Base-by-base conservation (phyloP, 23 tunicate genomes). In the Diplosoma virens region DNA sequence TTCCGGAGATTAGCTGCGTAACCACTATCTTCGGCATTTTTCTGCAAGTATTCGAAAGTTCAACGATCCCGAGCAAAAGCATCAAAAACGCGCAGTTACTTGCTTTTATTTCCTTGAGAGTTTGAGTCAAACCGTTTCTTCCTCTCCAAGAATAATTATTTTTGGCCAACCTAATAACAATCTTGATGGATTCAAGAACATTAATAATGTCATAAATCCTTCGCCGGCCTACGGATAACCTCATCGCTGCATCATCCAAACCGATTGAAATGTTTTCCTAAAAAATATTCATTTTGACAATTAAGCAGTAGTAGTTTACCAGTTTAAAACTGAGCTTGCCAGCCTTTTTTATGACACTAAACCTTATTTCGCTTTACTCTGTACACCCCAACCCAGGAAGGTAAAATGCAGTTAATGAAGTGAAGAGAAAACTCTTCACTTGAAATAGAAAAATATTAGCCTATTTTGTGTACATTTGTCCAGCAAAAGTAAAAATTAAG, bases 121-220 rank as follows among this genome's bases (percentile, higher is more conserved):
- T 86, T 30, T 71, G 81, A 24, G 74, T 31, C 1, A 86, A 52
- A 28, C 81, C 84, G 46, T 66, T 61, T 18, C 81, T 66, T 1
- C 92, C 92, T 20, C 92, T 58, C 92, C 92, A 86, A 0, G 46
- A 35, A 32, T 86, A 86, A 47, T 86, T 86, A 59, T 79, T 86
- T 67, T 86, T 86, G 21, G 92, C 92, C 45, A 76, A 56, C 21
- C 92, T 47, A 1, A 32, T 63, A 2, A 86, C 92, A 32, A 86
- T 63, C 61, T 50, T 60, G 5, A 86, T 79, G 22, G 92, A 80
- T 41, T 86, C 92, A 37, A 86, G 75, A 46, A 86, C 92, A 71
- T 86, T 86, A 27, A 86, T 86, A 55, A 86, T 86, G 80, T 86
- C 92, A 71, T 86, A 86, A 30, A 86, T 86, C 18, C 92, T 34